Percentiles rank a stretch among this genome's conserved stretches.
phyloP scores from a whole-genome alignment of 2,113 vertebrate species.

The Athene noctua region DNA sequence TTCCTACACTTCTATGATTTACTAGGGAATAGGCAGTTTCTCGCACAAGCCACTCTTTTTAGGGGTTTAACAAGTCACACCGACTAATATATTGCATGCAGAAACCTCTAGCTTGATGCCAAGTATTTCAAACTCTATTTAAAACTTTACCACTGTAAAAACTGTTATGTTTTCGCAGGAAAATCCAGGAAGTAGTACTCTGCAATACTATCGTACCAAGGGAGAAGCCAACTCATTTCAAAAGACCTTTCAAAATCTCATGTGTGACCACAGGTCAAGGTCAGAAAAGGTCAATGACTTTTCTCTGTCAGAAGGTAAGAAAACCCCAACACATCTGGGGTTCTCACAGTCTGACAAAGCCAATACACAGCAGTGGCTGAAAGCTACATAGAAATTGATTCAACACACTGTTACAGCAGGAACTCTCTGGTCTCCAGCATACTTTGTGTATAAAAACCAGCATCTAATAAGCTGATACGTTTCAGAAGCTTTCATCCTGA shows the following conservation, averaged over 20 bases:
- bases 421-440: background rate
- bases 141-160: slow-evolving; percentile 56
- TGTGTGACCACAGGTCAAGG: slow-evolving; percentile 1
- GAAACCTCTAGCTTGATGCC: slow-evolving; percentile 25
- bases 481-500: background rate
- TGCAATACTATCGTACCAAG: background rate
- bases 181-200: slow-evolving; percentile 50
- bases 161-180: slow-evolving; percentile 6
- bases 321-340: background rate
- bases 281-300: slow-evolving; percentile 37
- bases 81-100: slow-evolving; percentile 41
- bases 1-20: slow-evolving; percentile 53
- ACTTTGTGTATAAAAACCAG: background rate
- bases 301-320: slow-evolving; percentile 31
- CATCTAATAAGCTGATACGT: background rate
- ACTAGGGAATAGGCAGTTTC: slow-evolving; percentile 30
- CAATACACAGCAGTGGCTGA: background rate
- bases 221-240: slow-evolving; percentile 27
- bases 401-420: background rate
- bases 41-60: slow-evolving; percentile 33
- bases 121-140: slow-evolving; percentile 52
- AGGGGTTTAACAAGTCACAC: slow-evolving; percentile 39
- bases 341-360: background rate
- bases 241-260: slow-evolving; percentile 32
- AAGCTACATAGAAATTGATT: background rate